Evolutionary conservation across 2,888 invertebrate species (phyloP), one percentile per base, ranked within the genome.

Genomic region (Drosophila subquinaria): DNA sequence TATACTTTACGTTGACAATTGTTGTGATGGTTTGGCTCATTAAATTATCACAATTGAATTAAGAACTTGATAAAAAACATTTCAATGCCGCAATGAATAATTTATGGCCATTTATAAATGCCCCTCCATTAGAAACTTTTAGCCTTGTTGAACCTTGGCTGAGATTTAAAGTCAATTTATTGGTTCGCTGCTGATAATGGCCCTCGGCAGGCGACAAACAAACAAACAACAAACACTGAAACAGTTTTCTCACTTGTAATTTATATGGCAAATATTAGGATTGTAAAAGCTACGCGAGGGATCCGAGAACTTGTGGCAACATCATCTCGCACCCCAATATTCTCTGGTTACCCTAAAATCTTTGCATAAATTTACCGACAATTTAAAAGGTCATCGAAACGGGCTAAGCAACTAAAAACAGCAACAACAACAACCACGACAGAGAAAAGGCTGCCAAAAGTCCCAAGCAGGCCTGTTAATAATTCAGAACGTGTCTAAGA

Each of bases 241-340:
- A 73, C 67, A 61, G 38, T 66, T 36, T 42, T 42, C 43, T 33
- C 33, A 55, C 30, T 63, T 52, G 50, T 75, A 84, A 84, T 82
- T 87, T 87, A 76, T 80, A 73, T 55, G 40, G 76, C 61, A 82
- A 84, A 84, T 84, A 87, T 84, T 84, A 78, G 64, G 35, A 77
- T 70, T 78, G 74, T 59, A 59, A 77, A 57, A 23, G 67, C 48
- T 52, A 61, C 56, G 67, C 57, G 63, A 51, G 83, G 66, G 60
- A 77, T 59, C 59, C 40, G 8, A 43, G 55, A 42, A 30, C 42
- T 64, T 42, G n/a, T n/a, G n/a, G n/a, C n/a, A n/a, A n/a, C n/a
- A n/a, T n/a, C n/a, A n/a, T n/a, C n/a, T n/a, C n/a, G 56, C 17
- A 17, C 17, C 17, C 17, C 17, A 17, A 17, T 17, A 17, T 17